Percentiles rank a stretch among this genome's conserved stretches.
phyloP scores from a whole-genome alignment of 2,113 vertebrate species.

The Crotalus viridis region DNA sequence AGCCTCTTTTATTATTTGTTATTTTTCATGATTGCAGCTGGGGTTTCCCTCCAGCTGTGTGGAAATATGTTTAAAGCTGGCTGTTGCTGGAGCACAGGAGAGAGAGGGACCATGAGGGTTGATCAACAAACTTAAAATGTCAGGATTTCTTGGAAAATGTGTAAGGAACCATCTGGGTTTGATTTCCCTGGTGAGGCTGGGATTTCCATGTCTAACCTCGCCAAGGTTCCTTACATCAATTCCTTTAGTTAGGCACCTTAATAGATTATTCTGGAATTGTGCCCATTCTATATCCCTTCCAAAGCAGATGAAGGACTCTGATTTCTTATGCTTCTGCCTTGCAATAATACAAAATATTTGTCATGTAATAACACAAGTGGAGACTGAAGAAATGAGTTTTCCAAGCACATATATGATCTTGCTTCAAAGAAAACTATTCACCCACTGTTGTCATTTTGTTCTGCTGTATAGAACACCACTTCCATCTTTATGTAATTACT shows the following conservation, averaged over 20 bases:
- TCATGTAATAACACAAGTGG: background rate
- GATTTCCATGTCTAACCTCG: constrained; percentile 1
- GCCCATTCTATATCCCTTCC: background rate
- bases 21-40: constrained; percentile 71
- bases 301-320: background rate
- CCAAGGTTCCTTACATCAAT: background rate
- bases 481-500: background rate
- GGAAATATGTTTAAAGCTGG: constrained; percentile 59
- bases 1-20: constrained; percentile 66
- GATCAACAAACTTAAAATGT: background rate
- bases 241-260: background rate
- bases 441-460: background rate
- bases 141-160: background rate
- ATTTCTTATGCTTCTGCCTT: background rate
- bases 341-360: background rate
- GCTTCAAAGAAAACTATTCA: background rate
- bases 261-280: background rate
- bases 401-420: background rate
- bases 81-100: constrained; percentile 14
- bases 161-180: constrained; percentile 12
- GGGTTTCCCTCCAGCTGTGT: constrained; percentile 71
- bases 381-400: background rate
- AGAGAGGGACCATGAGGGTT: constrained; percentile 28
- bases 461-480: background rate
- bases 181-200: constrained; percentile 17